A percentile compares a stretch with the other conserved stretches of the same genome.
These are phyloP conservation scores for Chloroclysta siterata DNA, from an alignment of 2,888 invertebrate species.

Conservation along the genomic window DNA sequence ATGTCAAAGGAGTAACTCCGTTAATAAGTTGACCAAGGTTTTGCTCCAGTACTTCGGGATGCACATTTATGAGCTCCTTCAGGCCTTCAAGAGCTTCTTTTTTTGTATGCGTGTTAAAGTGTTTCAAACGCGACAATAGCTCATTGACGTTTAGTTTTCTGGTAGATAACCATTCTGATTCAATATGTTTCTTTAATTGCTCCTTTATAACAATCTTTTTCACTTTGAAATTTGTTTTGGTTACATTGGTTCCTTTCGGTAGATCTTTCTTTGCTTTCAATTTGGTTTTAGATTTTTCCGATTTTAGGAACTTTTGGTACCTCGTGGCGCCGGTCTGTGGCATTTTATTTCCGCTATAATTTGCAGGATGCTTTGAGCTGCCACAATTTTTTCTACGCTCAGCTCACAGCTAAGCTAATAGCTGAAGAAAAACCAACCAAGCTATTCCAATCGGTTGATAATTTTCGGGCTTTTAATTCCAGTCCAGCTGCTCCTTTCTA, in stretches of 20 bases:
- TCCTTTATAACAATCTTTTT: conserved; percentile 93
- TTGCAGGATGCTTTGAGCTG: not conserved
- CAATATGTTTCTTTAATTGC: conserved; percentile 86
- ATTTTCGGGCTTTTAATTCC: no score
- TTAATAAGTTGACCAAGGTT: conserved; percentile 89
- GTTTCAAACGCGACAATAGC: conserved; percentile 88
- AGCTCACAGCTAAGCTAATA: no score
- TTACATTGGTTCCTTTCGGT: conserved; percentile 95
- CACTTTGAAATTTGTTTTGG: conserved; percentile 94
- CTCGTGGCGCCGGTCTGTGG: conserved; percentile 80
- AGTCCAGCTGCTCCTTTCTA: no score
- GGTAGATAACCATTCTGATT: conserved; percentile 85
- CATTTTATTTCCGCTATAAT: conserved; percentile 51
- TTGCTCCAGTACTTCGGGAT: conserved; percentile 73
- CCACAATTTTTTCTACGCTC: not conserved
- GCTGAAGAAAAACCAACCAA: no score
- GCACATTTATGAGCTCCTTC: conserved; percentile 77
- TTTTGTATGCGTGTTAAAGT: conserved; percentile 89
- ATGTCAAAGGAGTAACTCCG: conserved; percentile 87
- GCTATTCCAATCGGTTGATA: no score
- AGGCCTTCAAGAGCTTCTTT: conserved; percentile 87
- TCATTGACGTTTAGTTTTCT: conserved; percentile 90
- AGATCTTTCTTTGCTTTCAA: conserved; percentile 92
- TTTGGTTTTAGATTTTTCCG: conserved; percentile 95
- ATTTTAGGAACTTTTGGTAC: conserved; percentile 90